Evolutionary conservation across 1,140 invertebrate species (phyloP).

Genomic region (Pogonus chalceus): DNA sequence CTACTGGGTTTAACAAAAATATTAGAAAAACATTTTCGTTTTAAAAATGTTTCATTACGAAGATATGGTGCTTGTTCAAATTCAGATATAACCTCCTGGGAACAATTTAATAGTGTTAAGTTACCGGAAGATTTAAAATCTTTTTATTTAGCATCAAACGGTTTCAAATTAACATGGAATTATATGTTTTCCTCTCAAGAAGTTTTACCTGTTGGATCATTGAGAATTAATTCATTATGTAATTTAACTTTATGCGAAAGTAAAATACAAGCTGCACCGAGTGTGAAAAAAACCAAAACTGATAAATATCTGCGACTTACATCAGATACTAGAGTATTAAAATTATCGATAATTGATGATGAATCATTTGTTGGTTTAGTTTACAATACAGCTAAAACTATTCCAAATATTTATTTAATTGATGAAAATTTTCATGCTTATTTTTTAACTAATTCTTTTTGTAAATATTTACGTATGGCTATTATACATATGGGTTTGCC

Average conservation of each 20-base stretch:
- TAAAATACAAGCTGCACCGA: conserved; percentile 18
- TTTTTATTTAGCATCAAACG: conserved; percentile 81
- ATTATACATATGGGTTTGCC: conserved; percentile 82
- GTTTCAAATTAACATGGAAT: conserved; percentile 79
- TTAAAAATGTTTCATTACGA: conserved; percentile 58
- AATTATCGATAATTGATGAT: conserved; percentile 20
- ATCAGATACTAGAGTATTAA: conserved; percentile 23
- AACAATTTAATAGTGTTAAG: conserved; percentile 64
- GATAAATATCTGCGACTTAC: conserved; percentile 15
- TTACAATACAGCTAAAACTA: conserved; percentile 25
- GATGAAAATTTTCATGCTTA: conserved; percentile 49
- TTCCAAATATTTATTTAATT: conserved; percentile 27
- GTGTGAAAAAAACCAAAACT: conserved; percentile 17
- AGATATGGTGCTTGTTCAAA: conserved; percentile 53
- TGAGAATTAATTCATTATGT: conserved; percentile 25
- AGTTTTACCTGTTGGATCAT: not conserved
- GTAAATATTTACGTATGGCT: conserved; percentile 76
- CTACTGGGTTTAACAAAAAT: conserved; percentile 58
- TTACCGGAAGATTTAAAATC: conserved; percentile 74
- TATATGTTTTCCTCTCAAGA: conserved; percentile 56
- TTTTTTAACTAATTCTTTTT: conserved; percentile 71
- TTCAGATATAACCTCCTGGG: conserved; percentile 59
- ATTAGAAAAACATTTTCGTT: conserved; percentile 47
- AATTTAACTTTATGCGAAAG: conserved; percentile 19
- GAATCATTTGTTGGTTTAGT: conserved; percentile 22